A percentile compares a stretch with the other conserved stretches of the same genome.
Conservation (phyloP, 1,140 invertebrate genomes). For the Halyomorpha halys region DNA sequence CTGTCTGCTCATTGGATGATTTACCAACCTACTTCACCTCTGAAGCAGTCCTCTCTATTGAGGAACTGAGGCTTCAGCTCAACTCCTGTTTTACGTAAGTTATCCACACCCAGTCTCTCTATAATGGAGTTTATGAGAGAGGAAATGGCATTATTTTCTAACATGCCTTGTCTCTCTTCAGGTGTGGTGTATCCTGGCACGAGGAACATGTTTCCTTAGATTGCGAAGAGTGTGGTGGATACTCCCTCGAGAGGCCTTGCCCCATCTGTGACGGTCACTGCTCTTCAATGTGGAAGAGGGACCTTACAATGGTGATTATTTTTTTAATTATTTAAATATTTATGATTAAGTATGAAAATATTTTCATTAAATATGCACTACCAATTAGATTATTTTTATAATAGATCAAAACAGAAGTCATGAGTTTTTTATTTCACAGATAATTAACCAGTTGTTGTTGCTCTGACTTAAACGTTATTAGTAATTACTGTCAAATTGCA, state of each 20-base stretch:
- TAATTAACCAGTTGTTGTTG: too few relatives aligned
- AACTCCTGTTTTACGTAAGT: slow-evolving; percentile 62
- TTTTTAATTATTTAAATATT: background rate
- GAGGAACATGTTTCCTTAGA: slow-evolving; percentile 68
- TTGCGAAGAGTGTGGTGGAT: slow-evolving; percentile 73
- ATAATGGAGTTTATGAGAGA: too few relatives aligned
- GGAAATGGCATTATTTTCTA: background rate
- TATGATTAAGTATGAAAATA: background rate
- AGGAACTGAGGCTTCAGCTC: slow-evolving; percentile 57
- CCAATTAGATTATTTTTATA: background rate
- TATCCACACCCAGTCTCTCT: background rate
- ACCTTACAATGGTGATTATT: slow-evolving; percentile 54
- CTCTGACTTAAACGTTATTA: too few relatives aligned
- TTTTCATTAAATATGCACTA: too few relatives aligned
- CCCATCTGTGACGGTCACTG: slow-evolving; percentile 66
- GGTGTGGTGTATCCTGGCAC: slow-evolving; percentile 72
- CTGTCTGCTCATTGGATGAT: slow-evolving; percentile 26
- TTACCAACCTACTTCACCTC: slow-evolving; percentile 29
- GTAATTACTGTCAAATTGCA: too few relatives aligned
- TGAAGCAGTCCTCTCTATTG: slow-evolving; percentile 52
- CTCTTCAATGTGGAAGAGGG: slow-evolving; percentile 59
- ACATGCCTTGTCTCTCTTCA: slow-evolving; percentile 33
- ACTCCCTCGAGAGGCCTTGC: slow-evolving; percentile 63
- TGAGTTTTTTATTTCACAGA: too few relatives aligned
- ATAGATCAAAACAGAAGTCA: too few relatives aligned